Conservation (phyloP, 2,113 vertebrate genomes). For the Prietella phreatophila region DNA sequence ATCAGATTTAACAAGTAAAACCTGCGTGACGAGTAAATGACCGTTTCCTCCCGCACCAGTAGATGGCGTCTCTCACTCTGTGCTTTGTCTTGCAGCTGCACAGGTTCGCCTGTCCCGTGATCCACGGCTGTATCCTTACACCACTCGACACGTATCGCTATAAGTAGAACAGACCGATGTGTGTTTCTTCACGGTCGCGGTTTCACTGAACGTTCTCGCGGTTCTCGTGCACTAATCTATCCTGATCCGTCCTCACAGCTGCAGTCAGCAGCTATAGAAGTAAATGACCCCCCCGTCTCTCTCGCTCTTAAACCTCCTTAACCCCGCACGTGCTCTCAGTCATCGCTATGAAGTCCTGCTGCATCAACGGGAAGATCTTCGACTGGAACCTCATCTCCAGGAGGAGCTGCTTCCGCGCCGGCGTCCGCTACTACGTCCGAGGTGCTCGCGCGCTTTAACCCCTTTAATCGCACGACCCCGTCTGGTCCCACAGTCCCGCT, state of each 20-base stretch:
- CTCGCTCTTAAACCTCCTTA: slow-evolving; percentile 50
- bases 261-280: neutral
- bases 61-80: neutral
- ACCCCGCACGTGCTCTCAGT: slow-evolving; percentile 65
- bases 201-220: neutral
- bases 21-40: neutral
- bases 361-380: slow-evolving; percentile 88
- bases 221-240: neutral
- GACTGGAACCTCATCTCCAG: slow-evolving; percentile 93
- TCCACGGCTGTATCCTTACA: slow-evolving; percentile 97
- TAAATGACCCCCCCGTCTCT: neutral
- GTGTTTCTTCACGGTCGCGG: neutral
- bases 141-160: neutral
- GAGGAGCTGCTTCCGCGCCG: slow-evolving; percentile 93
- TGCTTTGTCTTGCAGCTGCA: slow-evolving; percentile 77
- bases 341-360: slow-evolving; percentile 85
- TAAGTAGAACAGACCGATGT: too few relatives aligned
- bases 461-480: neutral
- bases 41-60: neutral
- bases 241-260: neutral
- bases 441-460: slow-evolving; percentile 65
- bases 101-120: slow-evolving; percentile 87
- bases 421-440: slow-evolving; percentile 92
- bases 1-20: neutral
- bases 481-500: neutral